phyloP scores from a whole-genome alignment of 1,140 invertebrate species.

The Charaxes varanes region DNA sequence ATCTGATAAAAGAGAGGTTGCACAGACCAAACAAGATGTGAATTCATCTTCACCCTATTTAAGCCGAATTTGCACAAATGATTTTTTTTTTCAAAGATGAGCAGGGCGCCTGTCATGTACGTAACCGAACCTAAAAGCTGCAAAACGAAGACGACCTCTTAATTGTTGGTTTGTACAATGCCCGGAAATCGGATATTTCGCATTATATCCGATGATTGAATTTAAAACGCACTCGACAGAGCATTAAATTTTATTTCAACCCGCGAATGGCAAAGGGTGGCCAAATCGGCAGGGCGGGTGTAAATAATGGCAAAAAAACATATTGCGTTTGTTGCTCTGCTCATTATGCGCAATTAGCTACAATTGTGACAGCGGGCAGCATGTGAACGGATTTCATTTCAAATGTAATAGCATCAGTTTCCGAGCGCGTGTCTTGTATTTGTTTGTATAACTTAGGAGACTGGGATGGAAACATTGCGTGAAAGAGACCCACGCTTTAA shows the following conservation, averaged over 20 bases:
- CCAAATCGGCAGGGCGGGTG: conserved; percentile 51
- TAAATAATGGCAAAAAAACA: conserved; percentile 70
- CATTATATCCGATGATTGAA: conserved; percentile 33
- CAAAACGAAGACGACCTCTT: conserved; percentile 13
- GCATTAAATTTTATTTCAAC: conserved; percentile 70
- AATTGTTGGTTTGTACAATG: conserved; percentile 28
- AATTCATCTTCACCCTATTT: too few species aligned
- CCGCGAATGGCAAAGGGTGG: conserved; percentile 47
- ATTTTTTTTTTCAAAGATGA: too few species aligned
- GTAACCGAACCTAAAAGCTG: neutral
- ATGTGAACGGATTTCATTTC: conserved; percentile 62
- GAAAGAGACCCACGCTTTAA: too few species aligned
- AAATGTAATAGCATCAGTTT: conserved; percentile 21
- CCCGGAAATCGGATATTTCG: conserved; percentile 65
- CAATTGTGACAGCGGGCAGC: conserved; percentile 61
- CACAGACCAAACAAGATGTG: too few species aligned
- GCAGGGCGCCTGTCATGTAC: too few species aligned
- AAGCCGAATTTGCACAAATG: neutral
- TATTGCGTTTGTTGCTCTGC: conserved; percentile 60
- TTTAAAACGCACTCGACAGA: conserved; percentile 44
- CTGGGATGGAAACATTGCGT: too few species aligned
- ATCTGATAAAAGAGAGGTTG: neutral
- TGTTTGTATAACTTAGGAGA: neutral
- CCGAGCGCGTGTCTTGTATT: conserved; percentile 30
- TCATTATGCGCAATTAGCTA: conserved; percentile 73